Evolutionary conservation across 2,888 invertebrate species (phyloP).

Genomic region (Dasysyrphus albostriatus): DNA sequence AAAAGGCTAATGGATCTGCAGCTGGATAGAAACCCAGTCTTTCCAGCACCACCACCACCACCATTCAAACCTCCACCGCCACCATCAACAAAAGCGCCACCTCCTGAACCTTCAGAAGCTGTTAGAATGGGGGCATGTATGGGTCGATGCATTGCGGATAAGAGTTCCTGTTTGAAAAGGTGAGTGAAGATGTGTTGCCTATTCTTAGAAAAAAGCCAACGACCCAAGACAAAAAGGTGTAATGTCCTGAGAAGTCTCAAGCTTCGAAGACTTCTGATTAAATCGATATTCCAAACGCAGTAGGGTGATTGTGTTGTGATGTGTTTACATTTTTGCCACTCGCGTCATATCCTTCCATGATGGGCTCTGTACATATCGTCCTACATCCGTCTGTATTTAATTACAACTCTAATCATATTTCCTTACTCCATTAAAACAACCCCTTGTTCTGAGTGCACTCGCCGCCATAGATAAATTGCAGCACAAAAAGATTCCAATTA

Average conservation of each 20-base stretch:
- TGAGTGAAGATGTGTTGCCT: slow-evolving; percentile 58
- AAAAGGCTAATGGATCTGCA: slow-evolving; percentile 63
- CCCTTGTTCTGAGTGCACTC: background rate
- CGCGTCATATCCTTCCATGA: slow-evolving; percentile 2
- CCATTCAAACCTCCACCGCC: slow-evolving; percentile 7
- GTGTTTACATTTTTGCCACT: slow-evolving; percentile 6
- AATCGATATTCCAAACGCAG: slow-evolving; percentile 53
- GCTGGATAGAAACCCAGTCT: slow-evolving; percentile 58
- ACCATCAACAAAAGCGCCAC: background rate
- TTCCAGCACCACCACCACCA: slow-evolving; percentile 36
- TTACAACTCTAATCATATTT: slow-evolving; percentile 29
- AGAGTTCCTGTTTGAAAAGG: slow-evolving; percentile 74
- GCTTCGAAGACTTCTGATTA: slow-evolving; percentile 32
- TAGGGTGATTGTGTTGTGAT: background rate
- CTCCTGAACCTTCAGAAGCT: background rate
- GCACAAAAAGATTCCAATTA: slow-evolving; percentile 56
- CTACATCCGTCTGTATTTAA: slow-evolving; percentile 4
- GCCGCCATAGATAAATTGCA: background rate
- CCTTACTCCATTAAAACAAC: background rate
- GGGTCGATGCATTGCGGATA: slow-evolving; percentile 77
- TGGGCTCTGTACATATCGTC: background rate
- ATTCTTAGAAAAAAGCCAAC: slow-evolving; percentile 51
- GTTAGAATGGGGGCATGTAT: slow-evolving; percentile 78
- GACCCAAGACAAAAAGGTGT: background rate
- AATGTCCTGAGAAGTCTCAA: slow-evolving; percentile 25